Base-by-base conservation (phyloP, 2,888 invertebrate genomes). In the Fragum fragum region DNA sequence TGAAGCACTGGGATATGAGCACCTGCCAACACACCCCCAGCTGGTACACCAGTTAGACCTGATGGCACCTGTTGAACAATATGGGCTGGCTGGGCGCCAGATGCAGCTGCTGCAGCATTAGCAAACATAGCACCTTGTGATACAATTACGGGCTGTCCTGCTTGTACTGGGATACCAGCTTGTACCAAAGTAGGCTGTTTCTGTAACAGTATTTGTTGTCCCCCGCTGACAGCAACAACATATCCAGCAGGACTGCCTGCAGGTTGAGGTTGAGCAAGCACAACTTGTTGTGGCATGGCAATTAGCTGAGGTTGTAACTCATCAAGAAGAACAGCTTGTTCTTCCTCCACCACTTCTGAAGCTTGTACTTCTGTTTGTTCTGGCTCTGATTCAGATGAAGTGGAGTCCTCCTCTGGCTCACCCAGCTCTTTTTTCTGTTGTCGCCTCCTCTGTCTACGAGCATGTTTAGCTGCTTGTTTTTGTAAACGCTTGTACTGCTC, bases 401-500 rank as follows among this genome's bases (percentile, higher is more conserved):
- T 87, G 14, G 86, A 86, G 32, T 89, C 89, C 59, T 87, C 88
- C 52, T 90, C 88, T 26, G 91, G 89, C 76, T 91, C 91, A 57
- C 91, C 92, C 6, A 89, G 88, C 29, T 89, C 91, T 36, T 89
- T 86, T 72, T 90, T 91, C 95, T 98, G 92, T 95, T 98, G 86
- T 23, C 89, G 80, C 61, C 90, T 83, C 95, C 98, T 91, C 95
- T 98, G 86, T 96, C 97, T 94, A 95, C 98, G 89, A 97, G 98
- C 88, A 94, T 98, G 94, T 96, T 98, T 88, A 95, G 98, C 91
- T 97, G 98, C 94, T 95, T 98, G 87, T 94, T 98, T 74, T 96
- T 92, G 92, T 26, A 93, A 86, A 52, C 87, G 90, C 71, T 92
- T 90, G 78, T 93, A 94, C 81, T 91, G 92, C 70, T 93, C 93